Conservation (phyloP, 37 sponge, comb jelly and placozoan genomes). For the Hexactinellida sp. region DNA sequence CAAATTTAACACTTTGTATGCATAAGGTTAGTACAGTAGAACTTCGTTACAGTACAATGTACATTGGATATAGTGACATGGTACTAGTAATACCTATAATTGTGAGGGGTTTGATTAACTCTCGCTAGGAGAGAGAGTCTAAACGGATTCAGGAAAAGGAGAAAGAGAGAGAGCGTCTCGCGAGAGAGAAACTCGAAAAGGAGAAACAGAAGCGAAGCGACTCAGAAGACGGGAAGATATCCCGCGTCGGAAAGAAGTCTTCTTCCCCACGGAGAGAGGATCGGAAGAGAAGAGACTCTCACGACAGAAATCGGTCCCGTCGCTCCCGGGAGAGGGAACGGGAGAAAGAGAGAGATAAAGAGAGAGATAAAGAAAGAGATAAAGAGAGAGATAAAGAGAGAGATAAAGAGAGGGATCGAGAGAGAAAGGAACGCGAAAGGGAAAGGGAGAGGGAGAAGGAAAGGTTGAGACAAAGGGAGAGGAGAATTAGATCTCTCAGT, state of each 20-base stretch:
- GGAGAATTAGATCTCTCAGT: not conserved
- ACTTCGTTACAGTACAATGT: too few relatives aligned
- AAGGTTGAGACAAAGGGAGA: not conserved
- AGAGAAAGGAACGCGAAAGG: constrained; percentile 31
- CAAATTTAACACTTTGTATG: too few relatives aligned
- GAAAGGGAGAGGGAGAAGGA: constrained; percentile 42
- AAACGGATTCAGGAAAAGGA: constrained; percentile 18
- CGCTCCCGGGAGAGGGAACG: constrained; percentile 26
- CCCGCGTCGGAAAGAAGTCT: not conserved
- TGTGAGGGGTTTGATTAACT: not conserved
- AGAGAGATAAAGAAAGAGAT: constrained; percentile 28
- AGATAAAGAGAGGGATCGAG: constrained; percentile 64
- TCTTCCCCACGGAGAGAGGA: not conserved
- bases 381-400: constrained; percentile 21
- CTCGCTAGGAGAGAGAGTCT: constrained; percentile 29
- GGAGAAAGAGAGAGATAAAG: constrained; percentile 28
- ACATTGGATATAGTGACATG: too few relatives aligned
- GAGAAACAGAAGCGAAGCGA: not conserved
- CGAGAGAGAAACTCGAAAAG: not conserved
- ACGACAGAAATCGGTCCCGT: not conserved
- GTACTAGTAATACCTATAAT: too few relatives aligned
- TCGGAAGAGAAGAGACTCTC: not conserved
- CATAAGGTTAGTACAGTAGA: too few relatives aligned
- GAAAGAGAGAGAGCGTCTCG: constrained; percentile 35
- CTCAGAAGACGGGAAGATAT: not conserved